Evolutionary conservation across 2,113 vertebrate genomes (phyloP).

Genomic region (Cranoglanis bouderius): DNA sequence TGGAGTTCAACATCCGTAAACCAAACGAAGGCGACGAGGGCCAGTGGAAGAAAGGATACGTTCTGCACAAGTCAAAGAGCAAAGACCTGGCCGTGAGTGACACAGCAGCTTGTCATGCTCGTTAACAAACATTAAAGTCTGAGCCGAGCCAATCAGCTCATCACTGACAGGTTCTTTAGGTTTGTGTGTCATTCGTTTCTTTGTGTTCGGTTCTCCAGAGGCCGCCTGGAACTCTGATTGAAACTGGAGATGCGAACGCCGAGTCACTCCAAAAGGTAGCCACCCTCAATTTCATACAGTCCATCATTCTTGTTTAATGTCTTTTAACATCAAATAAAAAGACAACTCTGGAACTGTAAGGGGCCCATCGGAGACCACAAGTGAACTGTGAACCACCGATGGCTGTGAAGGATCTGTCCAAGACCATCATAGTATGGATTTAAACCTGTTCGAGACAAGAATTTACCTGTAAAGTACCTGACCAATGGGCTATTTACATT

Average conservation of each 20-base stretch:
- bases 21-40: conserved; percentile 91
- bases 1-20: conserved; percentile 98
- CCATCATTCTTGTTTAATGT: background rate
- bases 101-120: background rate
- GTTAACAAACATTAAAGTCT: background rate
- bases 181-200: background rate
- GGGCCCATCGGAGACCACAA: background rate
- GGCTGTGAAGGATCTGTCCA: background rate
- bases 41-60: conserved; percentile 94
- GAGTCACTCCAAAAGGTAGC: conserved; percentile 52
- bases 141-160: background rate
- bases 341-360: background rate
- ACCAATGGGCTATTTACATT: no score
- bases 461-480: background rate
- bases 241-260: conserved; percentile 51
- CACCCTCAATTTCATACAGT: background rate
- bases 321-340: background rate
- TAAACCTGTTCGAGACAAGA: background rate
- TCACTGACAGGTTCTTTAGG: background rate
- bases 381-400: background rate
- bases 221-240: conserved; percentile 51
- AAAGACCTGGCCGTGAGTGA: conserved; percentile 77
- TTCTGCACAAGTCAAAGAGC: conserved; percentile 97
- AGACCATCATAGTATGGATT: background rate
- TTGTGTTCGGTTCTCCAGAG: conserved; percentile 36